A percentile compares a stretch with the other conserved stretches of the same genome.
Evolutionary conservation across 1,140 invertebrate genomes (phyloP).

Genomic region (Zaprionus vittiger): DNA sequence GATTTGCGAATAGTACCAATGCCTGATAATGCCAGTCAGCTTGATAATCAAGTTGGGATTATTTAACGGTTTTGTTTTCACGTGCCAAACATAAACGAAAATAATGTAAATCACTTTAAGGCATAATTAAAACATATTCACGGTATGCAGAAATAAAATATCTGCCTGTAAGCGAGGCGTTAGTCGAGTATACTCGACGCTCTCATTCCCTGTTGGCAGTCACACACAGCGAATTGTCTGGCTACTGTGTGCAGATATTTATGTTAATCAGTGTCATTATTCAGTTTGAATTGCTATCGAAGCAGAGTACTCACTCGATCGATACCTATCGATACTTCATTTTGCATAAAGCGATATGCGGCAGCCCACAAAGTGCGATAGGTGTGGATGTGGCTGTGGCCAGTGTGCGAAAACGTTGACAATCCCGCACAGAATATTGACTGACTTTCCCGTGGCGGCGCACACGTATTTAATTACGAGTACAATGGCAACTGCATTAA

Average conservation of each 20-base stretch:
- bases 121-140: conserved; percentile 74
- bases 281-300: not conserved
- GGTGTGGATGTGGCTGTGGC: not conserved
- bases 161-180: not conserved
- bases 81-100: not conserved
- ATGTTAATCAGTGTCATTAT: conserved; percentile 8
- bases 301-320: not conserved
- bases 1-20: not conserved
- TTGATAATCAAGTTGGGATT: not conserved
- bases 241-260: not conserved
- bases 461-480: conserved; percentile 48
- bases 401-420: not conserved
- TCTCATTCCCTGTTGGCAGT: not conserved
- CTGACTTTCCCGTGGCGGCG: not conserved
- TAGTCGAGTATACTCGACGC: not conserved
- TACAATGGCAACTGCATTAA: conserved; percentile 74
- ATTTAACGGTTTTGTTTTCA: not conserved
- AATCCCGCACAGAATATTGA: not conserved
- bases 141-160: conserved; percentile 28
- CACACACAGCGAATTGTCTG: not conserved
- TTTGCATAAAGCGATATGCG: not conserved
- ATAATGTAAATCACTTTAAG: conserved; percentile 70
- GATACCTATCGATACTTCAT: conserved; percentile 2
- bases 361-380: not conserved
- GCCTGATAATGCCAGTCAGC: not conserved